These are phyloP conservation scores for Allolobophora icterica DNA, from an alignment of 2,888 invertebrate species.

Conservation along the genomic window DNA sequence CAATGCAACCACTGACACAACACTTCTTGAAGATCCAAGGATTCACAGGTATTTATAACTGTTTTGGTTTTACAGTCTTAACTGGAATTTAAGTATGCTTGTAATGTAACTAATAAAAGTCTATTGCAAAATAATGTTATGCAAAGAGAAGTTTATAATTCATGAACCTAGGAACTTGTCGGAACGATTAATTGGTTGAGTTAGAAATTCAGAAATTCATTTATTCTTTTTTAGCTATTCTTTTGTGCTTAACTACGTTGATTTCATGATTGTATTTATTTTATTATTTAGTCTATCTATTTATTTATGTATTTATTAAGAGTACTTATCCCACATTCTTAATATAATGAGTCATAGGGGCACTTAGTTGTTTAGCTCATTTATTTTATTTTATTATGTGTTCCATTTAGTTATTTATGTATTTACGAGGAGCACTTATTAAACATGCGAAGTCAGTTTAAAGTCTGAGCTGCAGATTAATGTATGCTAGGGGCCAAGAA, in stretches of 20 bases:
- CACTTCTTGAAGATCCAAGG: conserved; percentile 14
- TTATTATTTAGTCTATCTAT: no score
- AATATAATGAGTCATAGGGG: not conserved
- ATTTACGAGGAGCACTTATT: not conserved
- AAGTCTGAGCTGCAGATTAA: not conserved
- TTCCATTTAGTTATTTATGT: not conserved
- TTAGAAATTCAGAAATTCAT: no score
- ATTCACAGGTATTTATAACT: not conserved
- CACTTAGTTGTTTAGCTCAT: not conserved
- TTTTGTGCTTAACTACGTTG: not conserved
- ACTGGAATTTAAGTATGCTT: not conserved
- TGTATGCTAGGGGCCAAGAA: no score
- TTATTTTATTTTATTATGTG: not conserved
- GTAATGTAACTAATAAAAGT: not conserved
- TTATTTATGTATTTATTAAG: not conserved
- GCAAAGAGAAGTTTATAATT: no score
- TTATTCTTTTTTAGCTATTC: not conserved
- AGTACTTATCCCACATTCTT: not conserved
- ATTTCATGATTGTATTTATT: not conserved
- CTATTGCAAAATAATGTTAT: no score
- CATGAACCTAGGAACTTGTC: not conserved
- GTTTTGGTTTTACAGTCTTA: not conserved
- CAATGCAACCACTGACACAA: not conserved
- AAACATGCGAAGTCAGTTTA: not conserved
- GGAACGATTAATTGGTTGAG: no score